Evolutionary conservation across 35 echinoderm and acorn worm genomes (phyloP).

Genomic region (Strongylocentrotus purpuratus): DNA sequence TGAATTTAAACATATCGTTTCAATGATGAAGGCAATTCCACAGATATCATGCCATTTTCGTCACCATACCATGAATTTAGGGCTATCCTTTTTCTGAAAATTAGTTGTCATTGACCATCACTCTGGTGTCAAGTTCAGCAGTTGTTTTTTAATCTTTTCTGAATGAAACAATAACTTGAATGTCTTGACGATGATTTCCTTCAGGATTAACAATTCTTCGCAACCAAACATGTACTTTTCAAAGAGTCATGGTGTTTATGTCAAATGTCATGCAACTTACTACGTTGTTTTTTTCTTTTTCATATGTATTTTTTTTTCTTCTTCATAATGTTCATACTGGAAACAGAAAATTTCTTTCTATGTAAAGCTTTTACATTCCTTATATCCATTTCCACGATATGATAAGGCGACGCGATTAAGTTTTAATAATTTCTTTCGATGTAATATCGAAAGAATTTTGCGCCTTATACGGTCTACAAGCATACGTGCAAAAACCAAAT

Average conservation of each 20-base stretch:
- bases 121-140: neutral
- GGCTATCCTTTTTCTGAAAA: neutral
- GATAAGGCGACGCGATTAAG: too few relatives aligned
- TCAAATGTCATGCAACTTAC: neutral
- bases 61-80: neutral
- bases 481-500: too few relatives aligned
- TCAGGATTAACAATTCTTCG: neutral
- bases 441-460: too few relatives aligned
- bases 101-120: neutral
- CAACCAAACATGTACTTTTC: neutral
- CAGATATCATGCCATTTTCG: neutral
- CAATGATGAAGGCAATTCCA: neutral
- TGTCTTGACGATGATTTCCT: neutral
- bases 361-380: neutral
- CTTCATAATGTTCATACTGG: neutral
- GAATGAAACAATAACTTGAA: neutral
- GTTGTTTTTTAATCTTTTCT: neutral
- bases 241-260: neutral
- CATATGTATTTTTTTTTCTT: neutral
- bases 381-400: too few relatives aligned
- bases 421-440: too few relatives aligned
- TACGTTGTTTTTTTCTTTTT: neutral
- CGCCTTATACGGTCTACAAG: too few relatives aligned
- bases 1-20: neutral
- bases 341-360: neutral